Percentiles rank a stretch among this genome's conserved stretches.
phyloP scores from a whole-genome alignment of 2,888 invertebrate genomes.

The Nephrotoma appendiculata region DNA sequence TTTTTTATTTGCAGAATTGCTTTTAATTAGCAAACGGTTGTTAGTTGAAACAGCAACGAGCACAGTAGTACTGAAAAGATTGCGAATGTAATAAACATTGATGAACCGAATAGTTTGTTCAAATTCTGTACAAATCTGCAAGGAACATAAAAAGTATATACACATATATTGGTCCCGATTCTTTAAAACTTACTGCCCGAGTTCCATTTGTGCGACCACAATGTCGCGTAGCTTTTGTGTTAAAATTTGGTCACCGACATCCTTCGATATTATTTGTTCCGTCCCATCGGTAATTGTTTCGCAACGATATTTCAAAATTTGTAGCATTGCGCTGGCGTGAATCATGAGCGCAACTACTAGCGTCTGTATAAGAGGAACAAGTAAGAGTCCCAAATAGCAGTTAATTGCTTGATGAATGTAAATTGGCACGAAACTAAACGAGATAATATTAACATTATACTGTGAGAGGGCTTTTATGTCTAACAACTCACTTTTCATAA shows the following conservation, averaged over 20 bases:
- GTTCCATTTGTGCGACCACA: neutral
- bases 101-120: neutral
- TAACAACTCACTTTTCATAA: neutral
- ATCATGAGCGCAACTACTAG: neutral
- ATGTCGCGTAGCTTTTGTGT: neutral
- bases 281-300: neutral
- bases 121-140: neutral
- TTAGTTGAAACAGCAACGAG: constrained; percentile 5
- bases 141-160: neutral
- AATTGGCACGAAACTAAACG: neutral
- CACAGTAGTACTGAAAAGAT: constrained; percentile 9
- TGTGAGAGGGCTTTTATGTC: neutral
- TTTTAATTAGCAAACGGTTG: neutral
- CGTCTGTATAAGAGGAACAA: neutral
- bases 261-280: neutral
- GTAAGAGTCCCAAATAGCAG: neutral
- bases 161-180: no score
- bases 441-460: neutral
- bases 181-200: neutral
- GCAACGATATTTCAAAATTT: constrained; percentile 1
- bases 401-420: neutral
- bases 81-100: constrained; percentile 7
- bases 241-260: neutral
- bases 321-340: neutral
- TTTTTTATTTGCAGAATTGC: no score